These are phyloP conservation scores for Euplexia lucipara DNA, from an alignment of 2,888 invertebrate species.

Conservation along the genomic window DNA sequence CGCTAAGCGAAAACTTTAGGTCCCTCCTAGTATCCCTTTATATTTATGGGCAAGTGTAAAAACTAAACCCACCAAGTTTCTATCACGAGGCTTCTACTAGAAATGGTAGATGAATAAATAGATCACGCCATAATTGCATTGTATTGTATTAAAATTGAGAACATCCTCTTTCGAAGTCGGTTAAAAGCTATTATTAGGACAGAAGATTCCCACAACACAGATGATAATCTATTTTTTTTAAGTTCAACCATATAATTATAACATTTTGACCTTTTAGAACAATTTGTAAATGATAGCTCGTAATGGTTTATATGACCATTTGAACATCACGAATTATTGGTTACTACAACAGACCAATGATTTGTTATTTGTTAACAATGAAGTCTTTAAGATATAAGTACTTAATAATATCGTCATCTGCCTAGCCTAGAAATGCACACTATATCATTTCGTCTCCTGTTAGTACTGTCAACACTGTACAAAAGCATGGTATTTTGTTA, in stretches of 20 bases:
- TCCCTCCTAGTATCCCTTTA: no score
- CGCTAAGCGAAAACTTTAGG: no score
- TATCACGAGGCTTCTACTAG: no score
- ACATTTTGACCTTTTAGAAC: constrained; percentile 37
- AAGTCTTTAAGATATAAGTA: constrained; percentile 19
- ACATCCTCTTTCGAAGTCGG: constrained; percentile 24
- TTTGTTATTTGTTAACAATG: constrained; percentile 17
- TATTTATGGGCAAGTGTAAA: no score
- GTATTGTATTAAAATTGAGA: neutral
- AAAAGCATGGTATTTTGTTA: no score
- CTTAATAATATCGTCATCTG: no score
- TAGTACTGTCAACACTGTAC: no score
- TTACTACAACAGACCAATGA: neutral
- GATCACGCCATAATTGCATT: no score
- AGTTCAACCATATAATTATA: constrained; percentile 44
- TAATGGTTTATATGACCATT: constrained; percentile 33
- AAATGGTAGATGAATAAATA: no score
- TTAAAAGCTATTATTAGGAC: constrained; percentile 3
- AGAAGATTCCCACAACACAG: constrained; percentile 51
- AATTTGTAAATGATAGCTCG: constrained; percentile 32
- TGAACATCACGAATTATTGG: constrained; percentile 43
- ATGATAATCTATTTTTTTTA: constrained; percentile 30
- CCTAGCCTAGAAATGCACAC: no score
- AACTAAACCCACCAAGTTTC: no score
- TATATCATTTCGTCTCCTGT: no score